Evolutionary conservation across 2,888 invertebrate species (phyloP), one percentile per base, ranked within the genome.

Genomic region (Toxonevra muliebris): DNA sequence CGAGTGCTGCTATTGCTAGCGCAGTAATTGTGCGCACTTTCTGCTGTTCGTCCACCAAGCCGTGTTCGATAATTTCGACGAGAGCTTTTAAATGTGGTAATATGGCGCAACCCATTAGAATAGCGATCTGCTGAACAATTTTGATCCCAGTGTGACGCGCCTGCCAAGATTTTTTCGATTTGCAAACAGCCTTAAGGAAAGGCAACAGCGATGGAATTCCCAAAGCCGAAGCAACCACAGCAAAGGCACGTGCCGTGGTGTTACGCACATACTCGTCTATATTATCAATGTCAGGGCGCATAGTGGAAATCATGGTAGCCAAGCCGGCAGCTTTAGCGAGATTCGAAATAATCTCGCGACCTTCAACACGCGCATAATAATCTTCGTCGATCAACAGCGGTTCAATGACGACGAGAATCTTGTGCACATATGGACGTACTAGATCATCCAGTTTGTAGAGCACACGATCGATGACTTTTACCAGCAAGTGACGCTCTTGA

Each of bases 111-210:
- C 99, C 99, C 98, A 99, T 98, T 41, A 99, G 88, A 81, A 99
- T 99, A 57, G 99, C 97, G 76, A 99, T 99, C 87, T 99, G 99
- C 84, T 99, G 99, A 0, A 99, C 98, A 82, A 99, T 99, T 87
- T 99, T 99, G 71, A 99, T 99, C 82, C 98, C 98, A 5, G 98
- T 98, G 85, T 98, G 98, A 15, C 93, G 87, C 3, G 93, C 99
- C 86, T 99, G 99, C 99, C 99, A 99, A 0, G 97, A 98, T 85
- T 99, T 99, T 87, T 99, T 99, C 75, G 97, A 97, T 77, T 97
- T 92, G 84, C 99, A 99, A 3, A 99, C 99, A 63, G 99, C 98
- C 86, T 98, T 99, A 76, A 99, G 89, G 86, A 99, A 99, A 0
- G 99, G 99, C 74, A 99, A 86, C 9, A 99, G 87, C 0, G 98